Percentiles rank a stretch among this genome's conserved stretches.
These are phyloP conservation scores for Nomada hirtipes DNA, from an alignment of 2,888 invertebrate genomes.

Conservation along the genomic window DNA sequence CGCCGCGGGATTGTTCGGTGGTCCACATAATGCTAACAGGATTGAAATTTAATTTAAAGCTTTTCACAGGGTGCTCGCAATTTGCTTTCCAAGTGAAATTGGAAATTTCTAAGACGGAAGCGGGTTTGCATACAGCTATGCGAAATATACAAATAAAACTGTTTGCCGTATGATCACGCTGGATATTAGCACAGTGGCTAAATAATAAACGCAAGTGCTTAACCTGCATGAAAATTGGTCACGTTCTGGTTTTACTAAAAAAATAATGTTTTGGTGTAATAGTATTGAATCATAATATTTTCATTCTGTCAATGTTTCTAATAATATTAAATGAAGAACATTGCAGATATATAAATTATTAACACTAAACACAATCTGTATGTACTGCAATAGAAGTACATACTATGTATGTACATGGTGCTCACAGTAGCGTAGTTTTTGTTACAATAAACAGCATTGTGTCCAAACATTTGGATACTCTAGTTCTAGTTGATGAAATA, in stretches of 20 bases:
- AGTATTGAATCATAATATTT: neutral
- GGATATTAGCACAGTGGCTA: neutral
- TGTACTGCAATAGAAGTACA: too few species aligned
- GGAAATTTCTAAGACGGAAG: constrained; percentile 35
- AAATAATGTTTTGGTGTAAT: neutral
- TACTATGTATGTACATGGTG: too few species aligned
- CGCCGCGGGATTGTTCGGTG: constrained; percentile 43
- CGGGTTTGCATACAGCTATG: neutral
- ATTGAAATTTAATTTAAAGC: constrained; percentile 63
- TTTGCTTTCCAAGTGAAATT: constrained; percentile 38
- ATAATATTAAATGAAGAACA: too few species aligned
- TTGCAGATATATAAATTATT: too few species aligned
- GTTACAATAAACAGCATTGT: too few species aligned
- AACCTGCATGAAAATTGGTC: constrained; percentile 4
- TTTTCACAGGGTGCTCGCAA: constrained; percentile 42
- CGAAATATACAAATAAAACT: too few species aligned
- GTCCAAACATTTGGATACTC: too few species aligned
- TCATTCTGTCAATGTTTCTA: neutral
- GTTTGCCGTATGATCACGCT: too few species aligned
- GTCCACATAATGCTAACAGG: constrained; percentile 64
- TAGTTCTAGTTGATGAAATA: too few species aligned
- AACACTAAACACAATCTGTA: too few species aligned
- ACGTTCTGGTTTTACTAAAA: neutral
- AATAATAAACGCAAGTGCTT: neutral
- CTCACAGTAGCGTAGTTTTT: too few species aligned